A percentile compares a stretch with the other conserved stretches of the same genome.
phyloP scores from a whole-genome alignment of 2,113 vertebrate genomes.

The Gymnarchus niloticus region DNA sequence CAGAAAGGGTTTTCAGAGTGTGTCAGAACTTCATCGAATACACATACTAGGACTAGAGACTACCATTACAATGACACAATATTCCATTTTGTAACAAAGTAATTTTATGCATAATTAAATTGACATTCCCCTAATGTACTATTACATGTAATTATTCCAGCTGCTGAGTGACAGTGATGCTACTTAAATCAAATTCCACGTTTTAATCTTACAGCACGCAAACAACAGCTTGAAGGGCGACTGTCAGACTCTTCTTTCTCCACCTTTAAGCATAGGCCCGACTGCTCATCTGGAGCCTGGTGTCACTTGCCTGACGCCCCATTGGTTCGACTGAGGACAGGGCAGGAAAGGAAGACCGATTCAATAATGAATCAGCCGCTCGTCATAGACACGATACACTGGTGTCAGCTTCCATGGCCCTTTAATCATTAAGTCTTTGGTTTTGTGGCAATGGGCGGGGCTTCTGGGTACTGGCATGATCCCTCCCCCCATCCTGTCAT shows the following conservation, averaged over 20 bases:
- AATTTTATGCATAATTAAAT: background rate
- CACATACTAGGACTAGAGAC: background rate
- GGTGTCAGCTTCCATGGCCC: conserved; percentile 46
- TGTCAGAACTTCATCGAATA: background rate
- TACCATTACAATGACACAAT: background rate
- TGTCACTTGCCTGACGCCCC: background rate
- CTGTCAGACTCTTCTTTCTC: background rate
- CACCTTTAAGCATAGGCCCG: background rate
- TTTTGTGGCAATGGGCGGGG: background rate
- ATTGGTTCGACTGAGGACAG: background rate
- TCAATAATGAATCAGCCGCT: conserved; percentile 62
- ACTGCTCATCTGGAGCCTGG: background rate
- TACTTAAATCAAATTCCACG: background rate
- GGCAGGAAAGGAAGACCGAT: conserved; percentile 38
- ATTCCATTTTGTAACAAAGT: background rate
- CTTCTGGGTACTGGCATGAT: background rate
- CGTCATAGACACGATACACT: conserved; percentile 29
- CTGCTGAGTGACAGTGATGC: background rate
- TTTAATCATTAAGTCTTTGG: conserved; percentile 54
- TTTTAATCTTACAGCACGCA: background rate
- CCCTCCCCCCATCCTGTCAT: background rate
- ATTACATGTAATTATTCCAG: background rate
- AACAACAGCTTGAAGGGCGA: background rate
- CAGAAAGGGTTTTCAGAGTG: background rate
- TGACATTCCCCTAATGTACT: background rate